Evolutionary conservation across 2,888 invertebrate species (phyloP).

Genomic region (Acleris literana): DNA sequence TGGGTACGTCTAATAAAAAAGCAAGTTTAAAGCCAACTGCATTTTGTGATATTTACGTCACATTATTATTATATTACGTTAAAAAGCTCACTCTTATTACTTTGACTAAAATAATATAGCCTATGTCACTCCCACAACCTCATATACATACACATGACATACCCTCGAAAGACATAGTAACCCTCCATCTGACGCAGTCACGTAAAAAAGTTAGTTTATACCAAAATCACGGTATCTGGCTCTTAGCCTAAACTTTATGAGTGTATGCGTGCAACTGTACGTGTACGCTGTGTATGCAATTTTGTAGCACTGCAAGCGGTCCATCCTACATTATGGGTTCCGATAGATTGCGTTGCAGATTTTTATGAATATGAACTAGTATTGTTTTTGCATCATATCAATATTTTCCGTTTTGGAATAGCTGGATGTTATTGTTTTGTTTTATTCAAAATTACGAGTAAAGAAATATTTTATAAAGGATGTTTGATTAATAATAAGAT

Average conservation of each 20-base stretch:
- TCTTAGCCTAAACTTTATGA: slow-evolving; percentile 13
- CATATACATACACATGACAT: too few species aligned
- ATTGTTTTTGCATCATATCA: slow-evolving; percentile 9
- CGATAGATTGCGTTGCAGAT: slow-evolving; percentile 23
- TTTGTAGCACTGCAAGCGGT: slow-evolving; percentile 22
- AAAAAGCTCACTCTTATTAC: too few species aligned
- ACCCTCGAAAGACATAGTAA: too few species aligned
- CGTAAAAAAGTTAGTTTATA: too few species aligned
- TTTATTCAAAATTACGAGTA: not conserved
- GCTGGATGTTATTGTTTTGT: not conserved
- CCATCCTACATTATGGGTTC: slow-evolving; percentile 31
- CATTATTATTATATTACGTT: too few species aligned
- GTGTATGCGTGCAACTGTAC: not conserved
- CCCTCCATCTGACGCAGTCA: too few species aligned
- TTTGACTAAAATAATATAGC: not conserved
- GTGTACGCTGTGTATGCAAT: slow-evolving; percentile 24
- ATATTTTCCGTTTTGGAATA: slow-evolving; percentile 8
- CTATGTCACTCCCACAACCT: not conserved
- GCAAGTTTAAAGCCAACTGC: too few species aligned
- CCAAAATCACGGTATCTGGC: not conserved
- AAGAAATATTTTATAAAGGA: not conserved
- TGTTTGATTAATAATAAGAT: too few species aligned
- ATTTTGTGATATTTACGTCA: too few species aligned
- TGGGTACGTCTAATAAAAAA: too few species aligned
- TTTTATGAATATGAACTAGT: slow-evolving; percentile 29